Base-by-base conservation (phyloP, 2,888 invertebrate genomes). In the Drosophila subquinaria region DNA sequence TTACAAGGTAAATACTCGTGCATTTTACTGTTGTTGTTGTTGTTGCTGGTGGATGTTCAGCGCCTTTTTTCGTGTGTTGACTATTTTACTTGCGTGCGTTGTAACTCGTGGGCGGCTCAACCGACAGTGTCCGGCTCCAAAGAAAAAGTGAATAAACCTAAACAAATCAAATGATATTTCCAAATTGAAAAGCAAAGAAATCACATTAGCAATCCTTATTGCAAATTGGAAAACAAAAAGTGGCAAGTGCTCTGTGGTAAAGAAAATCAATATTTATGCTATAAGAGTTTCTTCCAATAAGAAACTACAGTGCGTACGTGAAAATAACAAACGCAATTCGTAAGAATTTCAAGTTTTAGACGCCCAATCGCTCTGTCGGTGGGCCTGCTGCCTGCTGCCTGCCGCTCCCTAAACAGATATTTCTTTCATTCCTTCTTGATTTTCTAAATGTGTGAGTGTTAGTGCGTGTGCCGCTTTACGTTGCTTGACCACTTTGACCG, bases 401-500 rank as follows among this genome's bases (percentile, higher is more conserved):
- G 75, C 79, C 87, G 87, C 83, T 86, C 89, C 87, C 89, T 66
- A 66, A 81, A 62, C 52, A 68, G 35, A 75, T 79, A 69, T 76
- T 83, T 79, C 62, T 68, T 71, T 68, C 17, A 65, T 76, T 65
- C 52, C 63, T 73, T 73, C 56, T 65, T 69, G 35, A 15, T 69
- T 65, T 55, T 59, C 42, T 73, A n/a, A 48, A 35, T 35, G 57
- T 42, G 20, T 43, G 33, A 36, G 43, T 52, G 38, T 43, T 43
- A 47, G 36, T 45, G 70, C 43, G 53, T 73, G 76, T 76, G 76
- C 73, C 73, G 78, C 69, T 62, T 73, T 69, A 84, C 90, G 89
- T 90, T 83, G 89, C 83, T 90, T 90, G 83, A 90, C 88, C 81
- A 89, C 90, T 87, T 90, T 85, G 73, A 75, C 76, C 88, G 80